Percentiles rank a stretch among this genome's conserved stretches.
Conservation (phyloP, 1,140 invertebrate species). For the Orchesella cincta region DNA sequence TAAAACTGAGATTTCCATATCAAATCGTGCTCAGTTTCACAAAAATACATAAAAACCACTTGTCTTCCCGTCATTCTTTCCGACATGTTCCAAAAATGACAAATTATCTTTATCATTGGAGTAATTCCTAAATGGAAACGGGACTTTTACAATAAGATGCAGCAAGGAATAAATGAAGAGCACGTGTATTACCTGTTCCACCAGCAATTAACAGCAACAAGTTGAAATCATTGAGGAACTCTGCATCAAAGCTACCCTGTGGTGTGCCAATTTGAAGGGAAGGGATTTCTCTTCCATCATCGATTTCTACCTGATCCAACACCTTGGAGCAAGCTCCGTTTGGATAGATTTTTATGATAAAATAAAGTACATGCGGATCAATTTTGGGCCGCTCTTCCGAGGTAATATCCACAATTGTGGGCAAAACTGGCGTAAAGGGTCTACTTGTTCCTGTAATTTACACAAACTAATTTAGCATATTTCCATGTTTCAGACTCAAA, state of each 20-base stretch:
- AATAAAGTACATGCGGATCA: neutral
- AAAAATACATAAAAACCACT: neutral
- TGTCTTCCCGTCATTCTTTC: neutral
- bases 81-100: neutral
- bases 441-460: neutral
- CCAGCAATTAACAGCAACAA: neutral
- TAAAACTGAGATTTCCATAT: neutral
- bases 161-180: too few relatives aligned
- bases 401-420: neutral
- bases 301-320: neutral
- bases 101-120: constrained; percentile 11
- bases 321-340: neutral
- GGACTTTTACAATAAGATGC: too few relatives aligned
- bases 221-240: neutral
- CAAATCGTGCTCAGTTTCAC: neutral
- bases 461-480: neutral
- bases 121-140: neutral
- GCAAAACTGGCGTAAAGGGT: neutral
- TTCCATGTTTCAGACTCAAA: neutral
- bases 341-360: neutral
- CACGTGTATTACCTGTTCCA: neutral
- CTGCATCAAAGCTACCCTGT: neutral
- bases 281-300: constrained; percentile 9
- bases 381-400: neutral
- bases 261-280: neutral